phyloP scores from a whole-genome alignment of 2,113 vertebrate genomes.

The Mixornis gularis region DNA sequence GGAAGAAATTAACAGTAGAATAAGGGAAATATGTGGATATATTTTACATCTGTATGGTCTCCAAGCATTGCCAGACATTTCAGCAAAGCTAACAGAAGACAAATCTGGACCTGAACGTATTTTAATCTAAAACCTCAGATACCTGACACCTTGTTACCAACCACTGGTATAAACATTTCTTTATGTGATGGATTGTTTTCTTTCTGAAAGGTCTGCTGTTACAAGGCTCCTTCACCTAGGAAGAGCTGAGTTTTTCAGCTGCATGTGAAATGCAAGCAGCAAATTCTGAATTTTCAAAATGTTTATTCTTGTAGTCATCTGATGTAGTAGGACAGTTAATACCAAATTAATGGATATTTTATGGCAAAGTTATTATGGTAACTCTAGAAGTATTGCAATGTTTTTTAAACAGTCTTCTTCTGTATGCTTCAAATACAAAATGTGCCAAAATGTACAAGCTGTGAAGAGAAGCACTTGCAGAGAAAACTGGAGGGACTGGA shows the following conservation, averaged over 20 bases:
- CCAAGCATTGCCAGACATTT: not conserved
- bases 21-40: not conserved
- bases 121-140: not conserved
- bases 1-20: not conserved
- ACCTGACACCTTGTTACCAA: not conserved
- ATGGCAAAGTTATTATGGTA: slow-evolving; percentile 31
- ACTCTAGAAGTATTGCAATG: not conserved
- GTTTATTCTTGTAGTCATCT: not conserved
- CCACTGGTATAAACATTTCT: not conserved
- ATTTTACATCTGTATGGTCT: not conserved
- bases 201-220: not conserved
- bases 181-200: not conserved
- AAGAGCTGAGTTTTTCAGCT: not conserved
- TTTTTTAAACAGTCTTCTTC: slow-evolving; percentile 1
- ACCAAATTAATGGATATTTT: slow-evolving; percentile 38
- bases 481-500: not conserved
- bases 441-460: slow-evolving; percentile 5
- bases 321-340: slow-evolving; percentile 22
- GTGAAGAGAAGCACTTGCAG: not conserved
- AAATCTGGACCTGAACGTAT: not conserved
- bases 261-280: not conserved
- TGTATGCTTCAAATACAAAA: not conserved
- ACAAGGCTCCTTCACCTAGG: not conserved
- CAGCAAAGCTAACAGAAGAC: not conserved
- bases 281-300: not conserved